A percentile compares a stretch with the other conserved stretches of the same genome.
Conservation (phyloP, 2,888 invertebrate genomes). For the Chrysolina americana region DNA sequence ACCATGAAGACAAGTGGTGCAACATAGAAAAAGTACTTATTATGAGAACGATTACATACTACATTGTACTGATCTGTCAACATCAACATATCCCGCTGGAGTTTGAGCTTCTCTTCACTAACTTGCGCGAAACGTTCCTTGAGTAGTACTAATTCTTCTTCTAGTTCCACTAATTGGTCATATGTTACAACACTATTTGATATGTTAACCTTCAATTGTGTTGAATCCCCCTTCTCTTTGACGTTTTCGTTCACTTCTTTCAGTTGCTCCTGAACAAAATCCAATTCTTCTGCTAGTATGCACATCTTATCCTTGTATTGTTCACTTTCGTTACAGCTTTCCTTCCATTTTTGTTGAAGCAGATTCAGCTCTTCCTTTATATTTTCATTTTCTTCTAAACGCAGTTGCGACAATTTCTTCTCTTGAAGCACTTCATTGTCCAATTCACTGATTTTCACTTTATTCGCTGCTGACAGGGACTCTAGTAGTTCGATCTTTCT, state of each 20-base stretch:
- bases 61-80: constrained; percentile 75
- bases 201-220: constrained; percentile 60
- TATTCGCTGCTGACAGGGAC: constrained; percentile 59
- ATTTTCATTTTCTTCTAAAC: constrained; percentile 58
- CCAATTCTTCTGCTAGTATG: constrained; percentile 65
- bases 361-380: constrained; percentile 61
- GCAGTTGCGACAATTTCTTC: constrained; percentile 56
- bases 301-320: constrained; percentile 64
- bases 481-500: constrained; percentile 65
- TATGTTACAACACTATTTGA: constrained; percentile 54
- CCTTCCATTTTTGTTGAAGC: constrained; percentile 70
- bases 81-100: constrained; percentile 75
- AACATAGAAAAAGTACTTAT: constrained; percentile 74
- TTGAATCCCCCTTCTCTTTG: constrained; percentile 51
- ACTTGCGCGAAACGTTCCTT: constrained; percentile 82
- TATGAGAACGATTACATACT: constrained; percentile 74
- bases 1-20: constrained; percentile 74
- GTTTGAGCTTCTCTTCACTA: constrained; percentile 75
- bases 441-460: constrained; percentile 60
- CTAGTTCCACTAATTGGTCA: constrained; percentile 76
- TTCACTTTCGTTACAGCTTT: constrained; percentile 70
- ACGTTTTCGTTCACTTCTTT: constrained; percentile 34
- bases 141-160: constrained; percentile 81
- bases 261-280: constrained; percentile 52
- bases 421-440: constrained; percentile 60